A percentile compares a stretch with the other conserved stretches of the same genome.
phyloP scores from a whole-genome alignment of 2,888 invertebrate species.

The Archips xylosteana region DNA sequence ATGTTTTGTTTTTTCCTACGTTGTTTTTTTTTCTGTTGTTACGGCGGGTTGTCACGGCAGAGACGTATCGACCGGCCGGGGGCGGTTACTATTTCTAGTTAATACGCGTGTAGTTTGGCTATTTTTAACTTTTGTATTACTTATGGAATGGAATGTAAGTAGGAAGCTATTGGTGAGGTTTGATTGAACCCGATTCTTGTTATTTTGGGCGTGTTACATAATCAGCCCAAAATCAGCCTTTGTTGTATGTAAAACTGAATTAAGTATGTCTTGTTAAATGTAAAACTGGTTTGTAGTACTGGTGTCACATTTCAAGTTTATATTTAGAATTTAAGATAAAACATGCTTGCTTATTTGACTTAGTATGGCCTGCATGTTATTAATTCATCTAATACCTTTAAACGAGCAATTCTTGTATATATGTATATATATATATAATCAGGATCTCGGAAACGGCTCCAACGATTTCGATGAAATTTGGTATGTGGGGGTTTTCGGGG shows the following conservation, averaged over 20 bases:
- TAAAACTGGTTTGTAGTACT: too few relatives aligned
- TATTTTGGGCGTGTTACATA: conserved; percentile 5
- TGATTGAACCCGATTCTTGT: conserved; percentile 5
- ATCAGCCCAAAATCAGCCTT: neutral
- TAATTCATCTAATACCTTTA: too few relatives aligned
- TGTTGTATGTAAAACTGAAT: neutral
- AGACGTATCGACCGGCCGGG: conserved; percentile 69
- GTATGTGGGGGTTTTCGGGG: too few relatives aligned
- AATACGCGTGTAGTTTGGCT: conserved; percentile 45
- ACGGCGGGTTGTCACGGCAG: conserved; percentile 79
- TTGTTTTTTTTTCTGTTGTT: conserved; percentile 74
- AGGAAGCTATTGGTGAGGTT: conserved; percentile 15
- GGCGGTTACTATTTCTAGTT: conserved; percentile 44
- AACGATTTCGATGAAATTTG: too few relatives aligned
- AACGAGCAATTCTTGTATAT: too few relatives aligned
- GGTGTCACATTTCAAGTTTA: too few relatives aligned
- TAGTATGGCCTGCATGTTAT: too few relatives aligned
- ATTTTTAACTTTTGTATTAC: conserved; percentile 45
- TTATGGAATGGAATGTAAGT: conserved; percentile 30
- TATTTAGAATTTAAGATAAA: too few relatives aligned
- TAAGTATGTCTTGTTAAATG: too few relatives aligned
- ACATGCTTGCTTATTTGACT: too few relatives aligned
- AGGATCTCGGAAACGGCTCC: too few relatives aligned
- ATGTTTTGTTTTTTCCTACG: conserved; percentile 76
- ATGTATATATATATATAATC: too few relatives aligned